Evolutionary conservation across 1,140 invertebrate species (phyloP), one percentile per base, ranked within the genome.

Genomic region (Conus ventricosus): DNA sequence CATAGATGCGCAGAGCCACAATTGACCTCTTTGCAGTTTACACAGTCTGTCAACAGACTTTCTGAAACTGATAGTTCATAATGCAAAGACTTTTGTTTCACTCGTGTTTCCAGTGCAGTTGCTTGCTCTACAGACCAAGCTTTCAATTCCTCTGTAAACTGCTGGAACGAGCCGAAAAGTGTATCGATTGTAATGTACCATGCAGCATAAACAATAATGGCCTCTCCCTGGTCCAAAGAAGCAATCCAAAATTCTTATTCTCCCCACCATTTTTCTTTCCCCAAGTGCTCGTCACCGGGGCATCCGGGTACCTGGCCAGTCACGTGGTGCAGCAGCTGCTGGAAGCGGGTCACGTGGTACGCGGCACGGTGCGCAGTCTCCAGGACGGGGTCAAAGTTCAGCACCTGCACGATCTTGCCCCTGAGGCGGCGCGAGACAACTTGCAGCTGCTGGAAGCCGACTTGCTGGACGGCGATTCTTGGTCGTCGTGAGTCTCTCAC

Each of bases 281-380:
- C 57, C 57, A 2, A 83, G 86, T 90, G 57, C 91, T 96, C 55
- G 96, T 96, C 17, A 96, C 96, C 17, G 96, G 96, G 80, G 96
- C 96, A 17, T 95, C 96, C 13, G 96, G 96, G n/a, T 96, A 94
- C 93, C 94, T 96, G 76, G 96, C 95, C 39, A 93, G 95, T 51
- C 96, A 96, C 90, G 95, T 96, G 75, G 94, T 96, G 17, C 94
- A 96, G 91, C 94, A 95, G 87, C 92, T 96, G 39, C 94, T 96
- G 84, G 94, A 95, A 87, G 90, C 93, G 39, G 96, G 96, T 5
- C 96, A 96, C 90, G 89, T 91, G 75, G 96, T 96, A 6, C 89
- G 96, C 63, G 96, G 96, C 10, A 96, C 96, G 5, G 96, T 96
- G 15, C 91, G 96, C 39, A 95, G 92, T 87, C 88, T 96, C 39